Base-by-base conservation (phyloP, 2,113 vertebrate genomes). In the Laticauda laticaudata region DNA sequence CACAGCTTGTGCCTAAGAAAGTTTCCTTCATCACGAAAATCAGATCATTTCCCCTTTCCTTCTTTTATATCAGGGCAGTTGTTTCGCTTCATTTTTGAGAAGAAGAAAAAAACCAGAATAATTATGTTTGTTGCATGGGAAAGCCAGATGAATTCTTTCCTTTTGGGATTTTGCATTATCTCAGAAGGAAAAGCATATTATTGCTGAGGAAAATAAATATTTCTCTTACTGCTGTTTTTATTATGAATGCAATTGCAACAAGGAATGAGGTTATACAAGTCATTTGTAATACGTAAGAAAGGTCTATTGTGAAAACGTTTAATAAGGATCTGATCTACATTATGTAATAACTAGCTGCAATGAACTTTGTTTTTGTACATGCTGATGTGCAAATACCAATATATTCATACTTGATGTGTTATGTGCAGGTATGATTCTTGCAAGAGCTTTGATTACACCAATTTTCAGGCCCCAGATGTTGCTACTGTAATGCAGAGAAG, bases 1-100 rank as follows among this genome's bases (percentile, higher is more conserved):
- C 94, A 97, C 95, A 95, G 96, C 95, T 97, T 97, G 96, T 97
- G 97, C 92, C 93, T 96, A 97, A 97, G 96, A 97, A 98, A 95
- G 86, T 93, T 89, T 54, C 56, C 51, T 56, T 48, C 87, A 93
- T 93, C 57, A 96, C 89, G 94, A 39, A 95, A 94, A 81, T 61
- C 59, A 56, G 56, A 54, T 29, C n/a, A 29, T 69, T 14, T 91
- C 86, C 56, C 21, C 92, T n/a, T 45, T 93, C 91, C 29, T 7
- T 90, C 11, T 93, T 7, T 61, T 92, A 53, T 39, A 5, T 88
- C 20, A 39, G 56, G 85, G 69, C 75, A 43, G 34, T 43, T 81
- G 34, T 39, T 39, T 81, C 21, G 75, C 75, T 81, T 81, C 75
- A 43, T 81, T 81, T 75, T 81, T 39, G 20, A 15, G 6, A 51